A percentile compares a stretch with the other conserved stretches of the same genome.
Evolutionary conservation across 2,888 invertebrate genomes (phyloP).

Genomic region (Eristalinus sepulchralis): DNA sequence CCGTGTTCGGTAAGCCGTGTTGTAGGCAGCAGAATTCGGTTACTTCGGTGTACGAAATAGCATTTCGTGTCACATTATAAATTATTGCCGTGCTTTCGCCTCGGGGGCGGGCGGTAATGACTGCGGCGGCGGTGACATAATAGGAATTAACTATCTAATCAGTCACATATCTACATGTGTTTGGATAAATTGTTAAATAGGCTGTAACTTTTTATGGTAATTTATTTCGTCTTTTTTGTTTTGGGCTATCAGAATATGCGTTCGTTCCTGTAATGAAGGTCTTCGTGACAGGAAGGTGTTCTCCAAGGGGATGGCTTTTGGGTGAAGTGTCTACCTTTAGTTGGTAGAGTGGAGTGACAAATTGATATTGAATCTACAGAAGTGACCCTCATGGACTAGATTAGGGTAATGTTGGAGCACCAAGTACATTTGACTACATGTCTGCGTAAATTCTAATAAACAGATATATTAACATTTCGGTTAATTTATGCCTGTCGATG

Average conservation of each 20-base stretch:
- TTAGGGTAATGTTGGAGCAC: neutral
- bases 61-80: conserved; percentile 26
- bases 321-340: conserved; percentile 53
- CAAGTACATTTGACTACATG: neutral
- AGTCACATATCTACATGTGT: conserved; percentile 70
- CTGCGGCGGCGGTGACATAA: conserved; percentile 53
- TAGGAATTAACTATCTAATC: conserved; percentile 68
- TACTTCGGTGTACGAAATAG: neutral
- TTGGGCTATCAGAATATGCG: neutral
- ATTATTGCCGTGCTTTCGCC: conserved; percentile 47
- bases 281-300: conserved; percentile 23
- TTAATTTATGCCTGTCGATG: neutral
- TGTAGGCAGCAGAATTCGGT: neutral
- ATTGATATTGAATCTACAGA: conserved; percentile 59
- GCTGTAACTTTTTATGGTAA: conserved; percentile 70
- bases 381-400: neutral
- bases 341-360: conserved; percentile 66
- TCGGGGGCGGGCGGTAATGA: conserved; percentile 22
- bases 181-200: conserved; percentile 71
- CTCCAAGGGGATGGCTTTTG: conserved; percentile 36
- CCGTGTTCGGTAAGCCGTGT: neutral
- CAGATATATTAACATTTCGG: neutral
- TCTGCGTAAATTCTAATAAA: neutral
- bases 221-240: conserved; percentile 46
- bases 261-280: conserved; percentile 13